Percentiles rank a stretch among this genome's conserved stretches.
These are phyloP conservation scores for Pandemis heparana DNA, from an alignment of 2,888 invertebrate genomes.

Conservation along the genomic window DNA sequence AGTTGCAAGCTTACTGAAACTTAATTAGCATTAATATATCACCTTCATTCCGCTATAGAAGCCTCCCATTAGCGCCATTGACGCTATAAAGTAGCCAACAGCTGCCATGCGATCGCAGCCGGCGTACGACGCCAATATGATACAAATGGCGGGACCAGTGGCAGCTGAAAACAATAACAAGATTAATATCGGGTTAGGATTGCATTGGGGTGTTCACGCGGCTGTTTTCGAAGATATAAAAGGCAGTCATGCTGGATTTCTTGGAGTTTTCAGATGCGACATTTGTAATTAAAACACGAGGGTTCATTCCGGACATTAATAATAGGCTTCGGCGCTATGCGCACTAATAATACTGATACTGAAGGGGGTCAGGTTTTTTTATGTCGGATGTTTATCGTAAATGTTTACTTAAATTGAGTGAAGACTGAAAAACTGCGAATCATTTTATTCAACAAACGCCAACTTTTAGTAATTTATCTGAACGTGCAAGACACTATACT, in stretches of 20 bases:
- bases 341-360: no score
- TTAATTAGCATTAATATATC: neutral
- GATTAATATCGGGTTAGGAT: neutral
- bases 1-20: neutral
- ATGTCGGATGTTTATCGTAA: no score
- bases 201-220: neutral
- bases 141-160: constrained; percentile 87
- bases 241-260: neutral
- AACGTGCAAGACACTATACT: neutral
- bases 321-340: no score
- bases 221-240: neutral
- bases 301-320: no score
- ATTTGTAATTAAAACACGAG: neutral
- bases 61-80: constrained; percentile 89
- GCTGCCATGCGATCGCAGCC: constrained; percentile 85
- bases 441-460: no score
- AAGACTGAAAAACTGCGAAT: no score
- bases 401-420: no score
- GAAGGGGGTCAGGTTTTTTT: no score
- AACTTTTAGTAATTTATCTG: no score
- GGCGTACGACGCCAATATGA: constrained; percentile 87
- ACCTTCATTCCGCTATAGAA: constrained; percentile 90
- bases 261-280: neutral
- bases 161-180: constrained; percentile 77
- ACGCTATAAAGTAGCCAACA: constrained; percentile 87